Percentiles rank a stretch among this genome's conserved stretches.
These are phyloP conservation scores for Dolichallabes microphthalmus DNA, from an alignment of 2,113 vertebrate genomes.

Conservation along the genomic window DNA sequence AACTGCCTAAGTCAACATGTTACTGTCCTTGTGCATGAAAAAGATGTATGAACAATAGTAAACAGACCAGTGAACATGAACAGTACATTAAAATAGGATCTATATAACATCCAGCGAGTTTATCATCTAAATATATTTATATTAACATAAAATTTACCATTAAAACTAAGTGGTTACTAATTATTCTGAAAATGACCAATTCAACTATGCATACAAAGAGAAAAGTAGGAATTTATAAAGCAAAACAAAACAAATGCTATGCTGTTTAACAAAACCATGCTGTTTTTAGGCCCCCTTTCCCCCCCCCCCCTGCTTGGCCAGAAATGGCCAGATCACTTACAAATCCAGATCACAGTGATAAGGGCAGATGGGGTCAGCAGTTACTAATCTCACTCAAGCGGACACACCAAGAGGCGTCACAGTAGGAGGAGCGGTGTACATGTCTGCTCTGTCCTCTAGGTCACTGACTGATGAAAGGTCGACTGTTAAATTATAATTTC, in stretches of 20 bases:
- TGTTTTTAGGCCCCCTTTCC: neutral
- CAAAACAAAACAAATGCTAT: neutral
- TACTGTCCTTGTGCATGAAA: neutral
- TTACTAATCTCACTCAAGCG: slow-evolving; percentile 24
- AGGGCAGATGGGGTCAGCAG: neutral
- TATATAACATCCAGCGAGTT: neutral
- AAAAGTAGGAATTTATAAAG: neutral
- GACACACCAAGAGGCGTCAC: neutral
- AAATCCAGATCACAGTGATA: slow-evolving; percentile 14
- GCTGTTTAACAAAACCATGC: neutral
- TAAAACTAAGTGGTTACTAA: neutral
- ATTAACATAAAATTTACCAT: neutral
- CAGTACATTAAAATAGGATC: neutral
- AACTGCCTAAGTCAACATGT: neutral
- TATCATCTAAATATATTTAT: neutral
- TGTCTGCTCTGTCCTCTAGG: neutral
- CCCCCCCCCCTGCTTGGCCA: no score
- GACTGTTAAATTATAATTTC: neutral
- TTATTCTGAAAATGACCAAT: neutral
- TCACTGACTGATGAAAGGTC: neutral
- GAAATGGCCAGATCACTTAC: neutral
- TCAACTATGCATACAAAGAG: neutral
- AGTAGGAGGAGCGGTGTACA: slow-evolving; percentile 1
- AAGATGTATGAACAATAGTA: neutral
- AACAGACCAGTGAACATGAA: neutral